Conservation (phyloP, 1,140 invertebrate genomes). For the Pararge aegeria region DNA sequence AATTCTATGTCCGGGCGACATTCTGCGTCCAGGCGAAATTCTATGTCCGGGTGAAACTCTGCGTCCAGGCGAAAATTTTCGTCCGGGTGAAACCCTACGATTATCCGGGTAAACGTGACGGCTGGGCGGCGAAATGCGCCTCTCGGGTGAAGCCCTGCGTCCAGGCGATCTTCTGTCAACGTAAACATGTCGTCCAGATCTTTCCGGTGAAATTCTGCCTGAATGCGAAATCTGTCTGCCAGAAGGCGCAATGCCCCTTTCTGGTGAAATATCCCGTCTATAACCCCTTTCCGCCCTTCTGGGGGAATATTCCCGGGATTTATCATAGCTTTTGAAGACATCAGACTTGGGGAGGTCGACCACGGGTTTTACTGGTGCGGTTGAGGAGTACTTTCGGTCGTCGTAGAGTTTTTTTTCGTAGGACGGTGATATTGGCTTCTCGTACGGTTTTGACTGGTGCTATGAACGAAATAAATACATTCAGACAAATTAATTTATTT, state of each 20-base stretch:
- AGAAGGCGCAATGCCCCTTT: slow-evolving; percentile 19
- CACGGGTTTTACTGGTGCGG: slow-evolving; percentile 7
- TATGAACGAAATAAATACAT: slow-evolving; percentile 3
- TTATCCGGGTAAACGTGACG: slow-evolving; percentile 11
- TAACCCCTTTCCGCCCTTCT: slow-evolving; percentile 4
- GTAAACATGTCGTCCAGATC: slow-evolving; percentile 9
- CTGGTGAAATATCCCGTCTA: neutral
- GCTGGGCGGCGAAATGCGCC: slow-evolving; percentile 5
- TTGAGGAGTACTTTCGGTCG: slow-evolving; percentile 25
- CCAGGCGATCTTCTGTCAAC: slow-evolving; percentile 8
- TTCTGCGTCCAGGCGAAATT: too few relatives aligned
- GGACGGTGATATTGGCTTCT: neutral
- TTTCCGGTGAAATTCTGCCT: slow-evolving; percentile 22
- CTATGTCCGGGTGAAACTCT: slow-evolving; percentile 10
- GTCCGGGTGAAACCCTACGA: neutral
- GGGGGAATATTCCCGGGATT: slow-evolving; percentile 20
- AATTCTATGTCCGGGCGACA: too few relatives aligned
- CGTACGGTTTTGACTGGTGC: slow-evolving; percentile 19
- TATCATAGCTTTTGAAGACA: slow-evolving; percentile 30
- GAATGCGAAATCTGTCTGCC: slow-evolving; percentile 9
- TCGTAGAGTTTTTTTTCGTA: slow-evolving; percentile 28
- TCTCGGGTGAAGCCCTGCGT: slow-evolving; percentile 20
- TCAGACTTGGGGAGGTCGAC: slow-evolving; percentile 14
- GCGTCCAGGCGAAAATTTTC: neutral
- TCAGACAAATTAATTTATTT: too few relatives aligned